Evolutionary conservation across 2,797 vertebrate species (phyloP).

Genomic region (Pantherophis vulpinus): DNA sequence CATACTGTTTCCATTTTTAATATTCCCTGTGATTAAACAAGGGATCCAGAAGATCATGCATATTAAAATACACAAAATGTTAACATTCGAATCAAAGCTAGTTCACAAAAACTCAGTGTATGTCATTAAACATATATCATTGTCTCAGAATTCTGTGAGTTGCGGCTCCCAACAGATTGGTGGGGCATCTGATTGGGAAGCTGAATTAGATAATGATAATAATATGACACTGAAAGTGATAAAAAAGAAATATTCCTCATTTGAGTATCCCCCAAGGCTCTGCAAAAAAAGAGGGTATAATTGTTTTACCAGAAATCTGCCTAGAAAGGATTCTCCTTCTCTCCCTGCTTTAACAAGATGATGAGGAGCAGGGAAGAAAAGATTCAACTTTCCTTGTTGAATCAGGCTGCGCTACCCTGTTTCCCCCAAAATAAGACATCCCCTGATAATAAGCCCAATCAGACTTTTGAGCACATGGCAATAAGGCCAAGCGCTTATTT

Average conservation of each 20-base stretch:
- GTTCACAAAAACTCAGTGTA: background rate
- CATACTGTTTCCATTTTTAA: background rate
- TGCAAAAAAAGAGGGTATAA: background rate
- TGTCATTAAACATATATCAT: background rate
- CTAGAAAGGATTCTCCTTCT: background rate
- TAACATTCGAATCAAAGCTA: background rate
- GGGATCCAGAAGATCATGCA: background rate
- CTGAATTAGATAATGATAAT: background rate
- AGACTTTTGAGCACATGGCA: too few species aligned
- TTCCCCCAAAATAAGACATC: too few species aligned
- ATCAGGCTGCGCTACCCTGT: background rate
- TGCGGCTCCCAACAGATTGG: background rate
- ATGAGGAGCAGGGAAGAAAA: background rate
- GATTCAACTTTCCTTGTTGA: background rate
- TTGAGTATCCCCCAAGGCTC: background rate
- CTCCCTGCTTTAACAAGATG: background rate
- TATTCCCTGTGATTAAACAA: background rate
- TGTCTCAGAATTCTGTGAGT: background rate
- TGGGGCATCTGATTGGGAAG: background rate
- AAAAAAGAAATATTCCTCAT: background rate
- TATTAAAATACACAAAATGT: background rate
- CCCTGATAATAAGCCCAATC: too few species aligned
- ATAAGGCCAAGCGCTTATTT: too few species aligned
- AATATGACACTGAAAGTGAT: background rate
- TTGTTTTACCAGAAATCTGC: background rate